These are phyloP conservation scores for Dasypolia templi DNA, from an alignment of 2,888 invertebrate species.

Conservation along the genomic window DNA sequence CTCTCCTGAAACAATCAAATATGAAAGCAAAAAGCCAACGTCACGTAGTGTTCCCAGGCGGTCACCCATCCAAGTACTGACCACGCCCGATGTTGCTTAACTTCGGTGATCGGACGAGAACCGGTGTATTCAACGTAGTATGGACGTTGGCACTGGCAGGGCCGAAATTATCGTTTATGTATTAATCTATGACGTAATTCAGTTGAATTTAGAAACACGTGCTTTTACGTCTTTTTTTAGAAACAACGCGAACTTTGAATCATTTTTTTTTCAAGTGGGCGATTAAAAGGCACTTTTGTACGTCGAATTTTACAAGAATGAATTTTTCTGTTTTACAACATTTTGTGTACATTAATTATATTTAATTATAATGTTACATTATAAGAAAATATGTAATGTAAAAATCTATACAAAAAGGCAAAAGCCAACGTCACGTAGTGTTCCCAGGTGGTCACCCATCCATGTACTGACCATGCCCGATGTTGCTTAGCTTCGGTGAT, in stretches of 20 bases:
- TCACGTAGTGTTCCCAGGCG: constrained; percentile 86
- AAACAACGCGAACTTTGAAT: too few relatives aligned
- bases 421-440: constrained; percentile 83
- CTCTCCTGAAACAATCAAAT: not conserved
- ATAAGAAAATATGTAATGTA: too few relatives aligned
- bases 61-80: constrained; percentile 89
- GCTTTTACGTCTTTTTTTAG: too few relatives aligned
- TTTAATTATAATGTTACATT: too few relatives aligned
- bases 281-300: too few relatives aligned
- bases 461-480: constrained; percentile 88
- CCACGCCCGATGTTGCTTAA: constrained; percentile 88
- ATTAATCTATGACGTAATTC: too few relatives aligned
- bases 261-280: too few relatives aligned
- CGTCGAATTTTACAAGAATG: constrained; percentile 63
- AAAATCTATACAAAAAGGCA: too few relatives aligned
- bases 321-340: too few relatives aligned
- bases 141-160: constrained; percentile 83
- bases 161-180: too few relatives aligned
- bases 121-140: constrained; percentile 87
- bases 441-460: constrained; percentile 88
- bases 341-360: too few relatives aligned
- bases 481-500: constrained; percentile 88
- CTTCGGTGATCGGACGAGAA: constrained; percentile 89
- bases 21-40: constrained; percentile 76
- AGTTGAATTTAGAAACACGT: too few relatives aligned